A percentile compares a stretch with the other conserved stretches of the same genome.
phyloP scores from a whole-genome alignment of 1,140 invertebrate species.

The Drosophila varians region DNA sequence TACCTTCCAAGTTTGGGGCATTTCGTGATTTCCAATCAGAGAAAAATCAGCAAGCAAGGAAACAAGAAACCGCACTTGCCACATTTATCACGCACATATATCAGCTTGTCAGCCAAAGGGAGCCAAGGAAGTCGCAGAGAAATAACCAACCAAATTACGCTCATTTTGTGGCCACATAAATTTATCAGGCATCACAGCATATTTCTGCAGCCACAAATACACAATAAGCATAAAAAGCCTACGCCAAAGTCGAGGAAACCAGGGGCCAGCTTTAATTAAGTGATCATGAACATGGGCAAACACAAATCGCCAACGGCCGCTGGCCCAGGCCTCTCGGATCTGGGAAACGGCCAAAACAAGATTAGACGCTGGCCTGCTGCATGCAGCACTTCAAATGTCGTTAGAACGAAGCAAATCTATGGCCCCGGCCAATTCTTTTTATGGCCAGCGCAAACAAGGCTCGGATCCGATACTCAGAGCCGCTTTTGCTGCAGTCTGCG shows the following conservation, averaged over 20 bases:
- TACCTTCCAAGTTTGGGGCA: conserved; percentile 39
- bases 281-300: conserved; percentile 72
- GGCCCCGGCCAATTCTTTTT: conserved; percentile 32
- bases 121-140: conserved; percentile 18
- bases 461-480: conserved; percentile 17
- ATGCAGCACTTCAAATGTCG: conserved; percentile 69
- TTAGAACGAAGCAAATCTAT: conserved; percentile 60
- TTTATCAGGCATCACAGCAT: conserved; percentile 61
- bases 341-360: conserved; percentile 58
- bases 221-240: conserved; percentile 56
- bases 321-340: conserved; percentile 27
- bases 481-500: neutral
- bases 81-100: conserved; percentile 78
- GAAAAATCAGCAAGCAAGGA: conserved; percentile 4
- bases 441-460: conserved; percentile 36
- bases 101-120: conserved; percentile 74
- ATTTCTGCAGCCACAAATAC: conserved; percentile 41
- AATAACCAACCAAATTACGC: conserved; percentile 76
- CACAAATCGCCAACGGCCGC: conserved; percentile 58
- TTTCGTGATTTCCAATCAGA: conserved; percentile 64
- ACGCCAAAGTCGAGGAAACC: conserved; percentile 13
- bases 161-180: conserved; percentile 73
- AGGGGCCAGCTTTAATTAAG: conserved; percentile 70
- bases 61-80: conserved; percentile 43
- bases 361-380: conserved; percentile 63